Percentiles rank a stretch among this genome's conserved stretches.
Conservation (phyloP, 2,888 invertebrate species). For the Eupithecia centaureata region DNA sequence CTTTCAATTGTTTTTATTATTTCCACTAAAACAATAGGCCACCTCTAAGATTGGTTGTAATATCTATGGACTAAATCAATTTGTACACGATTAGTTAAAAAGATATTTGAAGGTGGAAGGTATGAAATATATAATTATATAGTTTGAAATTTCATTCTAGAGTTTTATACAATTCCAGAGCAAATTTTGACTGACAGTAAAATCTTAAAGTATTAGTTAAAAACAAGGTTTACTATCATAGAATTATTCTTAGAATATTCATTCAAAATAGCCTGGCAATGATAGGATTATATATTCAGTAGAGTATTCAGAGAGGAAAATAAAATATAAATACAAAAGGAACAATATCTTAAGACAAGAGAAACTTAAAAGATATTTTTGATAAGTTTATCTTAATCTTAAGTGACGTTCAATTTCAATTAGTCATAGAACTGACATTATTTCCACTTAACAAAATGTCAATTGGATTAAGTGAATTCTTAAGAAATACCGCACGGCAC, state of each 20-base stretch:
- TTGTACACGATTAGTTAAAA: neutral
- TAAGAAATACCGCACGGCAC: constrained; percentile 48
- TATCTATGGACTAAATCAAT: constrained; percentile 1
- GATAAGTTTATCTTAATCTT: constrained; percentile 65
- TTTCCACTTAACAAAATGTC: constrained; percentile 72
- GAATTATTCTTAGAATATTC: neutral
- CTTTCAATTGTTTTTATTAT: constrained; percentile 9
- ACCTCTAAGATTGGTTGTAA: neutral
- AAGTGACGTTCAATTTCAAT: constrained; percentile 70
- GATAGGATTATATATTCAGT: neutral
- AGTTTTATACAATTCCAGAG: no score
- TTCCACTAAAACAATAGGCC: constrained; percentile 9
- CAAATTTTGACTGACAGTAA: neutral
- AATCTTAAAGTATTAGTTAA: neutral
- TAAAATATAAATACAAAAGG: neutral
- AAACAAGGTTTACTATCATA: neutral
- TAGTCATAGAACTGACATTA: constrained; percentile 67
- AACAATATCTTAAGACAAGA: neutral
- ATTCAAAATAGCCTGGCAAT: neutral
- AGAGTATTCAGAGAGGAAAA: neutral
- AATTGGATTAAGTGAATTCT: constrained; percentile 66
- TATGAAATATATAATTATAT: neutral
- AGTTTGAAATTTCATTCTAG: neutral
- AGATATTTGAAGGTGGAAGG: neutral
- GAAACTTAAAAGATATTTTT: constrained; percentile 8